Conservation (phyloP, 2,113 vertebrate genomes). For the Microcebus murinus region DNA sequence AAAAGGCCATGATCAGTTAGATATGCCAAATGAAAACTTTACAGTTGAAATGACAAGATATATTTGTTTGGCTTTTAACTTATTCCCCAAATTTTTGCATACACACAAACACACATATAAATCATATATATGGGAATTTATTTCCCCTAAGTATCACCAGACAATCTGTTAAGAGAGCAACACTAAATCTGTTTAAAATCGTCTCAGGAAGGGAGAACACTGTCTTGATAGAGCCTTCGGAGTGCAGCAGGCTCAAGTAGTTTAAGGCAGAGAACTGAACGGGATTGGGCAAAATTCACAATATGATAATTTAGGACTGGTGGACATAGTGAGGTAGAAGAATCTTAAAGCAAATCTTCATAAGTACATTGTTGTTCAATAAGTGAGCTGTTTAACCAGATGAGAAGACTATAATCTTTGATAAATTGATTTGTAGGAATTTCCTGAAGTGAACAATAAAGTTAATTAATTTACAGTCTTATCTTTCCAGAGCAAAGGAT, state of each 20-base stretch:
- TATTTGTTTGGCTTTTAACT: slow-evolving; percentile 9
- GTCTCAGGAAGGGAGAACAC: background rate
- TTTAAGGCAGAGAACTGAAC: background rate
- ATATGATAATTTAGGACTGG: background rate
- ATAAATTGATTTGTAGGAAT: slow-evolving; percentile 26
- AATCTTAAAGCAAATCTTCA: background rate
- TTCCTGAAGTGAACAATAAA: slow-evolving; percentile 27
- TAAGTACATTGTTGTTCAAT: slow-evolving; percentile 8
- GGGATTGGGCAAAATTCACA: background rate
- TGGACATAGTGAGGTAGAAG: background rate
- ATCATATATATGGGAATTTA: background rate
- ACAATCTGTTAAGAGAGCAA: slow-evolving; percentile 12
- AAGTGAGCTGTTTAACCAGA: background rate
- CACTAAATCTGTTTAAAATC: slow-evolving; percentile 28
- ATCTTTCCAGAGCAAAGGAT: slow-evolving; percentile 36
- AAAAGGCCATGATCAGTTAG: background rate
- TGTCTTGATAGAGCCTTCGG: background rate
- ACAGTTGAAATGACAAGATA: background rate
- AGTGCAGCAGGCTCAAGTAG: background rate
- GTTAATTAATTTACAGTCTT: slow-evolving; percentile 11
- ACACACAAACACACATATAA: background rate
- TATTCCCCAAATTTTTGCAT: background rate
- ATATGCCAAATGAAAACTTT: background rate
- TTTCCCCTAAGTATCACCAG: background rate
- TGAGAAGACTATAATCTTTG: background rate